Percentiles rank a stretch among this genome's conserved stretches.
Evolutionary conservation across 2,113 vertebrate species (phyloP).

Genomic region (Pteropus alecto): DNA sequence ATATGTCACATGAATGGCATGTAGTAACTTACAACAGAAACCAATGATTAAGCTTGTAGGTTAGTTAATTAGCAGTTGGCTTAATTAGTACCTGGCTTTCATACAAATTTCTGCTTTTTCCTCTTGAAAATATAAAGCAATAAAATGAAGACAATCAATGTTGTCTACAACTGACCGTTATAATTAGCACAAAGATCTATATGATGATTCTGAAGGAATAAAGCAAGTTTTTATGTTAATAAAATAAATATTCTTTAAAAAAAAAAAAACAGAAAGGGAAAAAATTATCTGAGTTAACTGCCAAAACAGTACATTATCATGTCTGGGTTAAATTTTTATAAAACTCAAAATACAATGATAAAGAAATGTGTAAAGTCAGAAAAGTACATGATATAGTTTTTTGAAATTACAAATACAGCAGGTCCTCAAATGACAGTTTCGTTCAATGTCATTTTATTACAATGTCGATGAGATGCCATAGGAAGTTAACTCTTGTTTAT

Average conservation of each 20-base stretch:
- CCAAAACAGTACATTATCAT: slow-evolving; percentile 23
- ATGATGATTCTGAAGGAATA: neutral
- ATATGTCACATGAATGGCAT: neutral
- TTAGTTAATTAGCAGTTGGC: neutral
- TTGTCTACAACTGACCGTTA: neutral
- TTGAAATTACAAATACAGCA: slow-evolving; percentile 15
- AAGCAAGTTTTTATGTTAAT: slow-evolving; percentile 4
- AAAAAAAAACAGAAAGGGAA: neutral
- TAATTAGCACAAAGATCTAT: slow-evolving; percentile 10
- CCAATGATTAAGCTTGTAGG: neutral
- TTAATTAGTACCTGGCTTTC: neutral
- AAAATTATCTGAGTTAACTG: slow-evolving; percentile 22
- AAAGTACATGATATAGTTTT: slow-evolving; percentile 18
- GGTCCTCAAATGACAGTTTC: neutral
- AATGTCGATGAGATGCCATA: neutral
- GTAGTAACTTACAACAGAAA: neutral
- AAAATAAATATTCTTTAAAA: neutral
- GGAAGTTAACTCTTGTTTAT: neutral
- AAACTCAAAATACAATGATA: slow-evolving; percentile 30
- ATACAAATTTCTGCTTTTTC: neutral
- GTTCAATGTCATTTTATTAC: neutral
- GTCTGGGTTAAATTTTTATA: slow-evolving; percentile 36
- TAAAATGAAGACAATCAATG: neutral
- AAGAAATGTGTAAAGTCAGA: neutral
- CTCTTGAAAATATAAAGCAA: slow-evolving; percentile 36